A percentile compares a stretch with the other conserved stretches of the same genome.
Evolutionary conservation across 30 jellyfish, hydroid and myxozoan species (phyloP).

Genomic region (Hydra vulgaris): DNA sequence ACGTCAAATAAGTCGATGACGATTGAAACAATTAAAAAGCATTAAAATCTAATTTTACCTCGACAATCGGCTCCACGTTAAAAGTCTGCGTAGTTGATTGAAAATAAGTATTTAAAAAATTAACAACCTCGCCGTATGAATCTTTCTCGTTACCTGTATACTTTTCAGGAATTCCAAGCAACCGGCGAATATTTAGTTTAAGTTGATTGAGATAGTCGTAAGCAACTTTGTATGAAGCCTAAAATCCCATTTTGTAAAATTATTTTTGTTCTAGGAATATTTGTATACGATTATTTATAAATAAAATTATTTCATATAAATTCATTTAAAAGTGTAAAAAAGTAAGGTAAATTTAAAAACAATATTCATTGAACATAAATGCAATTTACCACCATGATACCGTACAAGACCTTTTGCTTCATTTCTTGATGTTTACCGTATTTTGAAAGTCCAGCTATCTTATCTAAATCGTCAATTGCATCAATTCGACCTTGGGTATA

Average conservation of each 20-base stretch:
- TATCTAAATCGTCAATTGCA: constrained; percentile 92
- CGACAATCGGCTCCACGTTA: constrained; percentile 68
- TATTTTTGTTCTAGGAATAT: no score
- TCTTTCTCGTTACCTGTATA: constrained; percentile 16
- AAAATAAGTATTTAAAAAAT: constrained; percentile 37
- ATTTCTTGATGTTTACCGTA: constrained; percentile 70
- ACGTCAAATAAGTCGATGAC: neutral
- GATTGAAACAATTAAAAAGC: no score
- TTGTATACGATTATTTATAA: no score
- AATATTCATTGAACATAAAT: no score
- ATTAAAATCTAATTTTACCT: no score
- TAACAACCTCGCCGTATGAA: constrained; percentile 33
- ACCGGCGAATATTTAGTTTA: constrained; percentile 43
- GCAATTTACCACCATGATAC: constrained; percentile 80
- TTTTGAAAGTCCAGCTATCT: constrained; percentile 57
- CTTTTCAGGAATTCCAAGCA: constrained; percentile 53
- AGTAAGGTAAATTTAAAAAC: no score
- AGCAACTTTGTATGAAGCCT: constrained; percentile 88
- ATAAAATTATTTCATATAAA: no score
- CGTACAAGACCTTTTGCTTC: constrained; percentile 74
- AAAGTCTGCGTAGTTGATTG: constrained; percentile 71
- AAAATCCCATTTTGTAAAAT: no score
- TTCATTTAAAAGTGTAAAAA: neutral
- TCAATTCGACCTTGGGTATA: constrained; percentile 94
- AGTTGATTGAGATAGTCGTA: constrained; percentile 53